Conservation (phyloP, 1,140 invertebrate species). For the Hydropsyche tenuis region DNA sequence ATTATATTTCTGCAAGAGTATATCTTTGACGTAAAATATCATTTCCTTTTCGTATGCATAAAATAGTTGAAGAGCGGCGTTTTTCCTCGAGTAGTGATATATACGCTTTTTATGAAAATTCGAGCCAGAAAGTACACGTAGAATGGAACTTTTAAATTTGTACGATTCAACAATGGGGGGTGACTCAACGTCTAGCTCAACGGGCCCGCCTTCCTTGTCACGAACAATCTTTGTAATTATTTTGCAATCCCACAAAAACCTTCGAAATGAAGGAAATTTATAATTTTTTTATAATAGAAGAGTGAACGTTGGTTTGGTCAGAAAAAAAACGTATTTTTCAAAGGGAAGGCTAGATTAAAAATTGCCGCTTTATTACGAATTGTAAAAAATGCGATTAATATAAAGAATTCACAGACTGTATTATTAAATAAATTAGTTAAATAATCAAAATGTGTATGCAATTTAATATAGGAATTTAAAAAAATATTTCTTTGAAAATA, state of each 20-base stretch:
- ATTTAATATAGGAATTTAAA: too few species aligned
- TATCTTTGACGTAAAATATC: background rate
- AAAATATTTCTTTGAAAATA: too few species aligned
- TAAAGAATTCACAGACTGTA: too few species aligned
- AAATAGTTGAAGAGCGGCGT: background rate
- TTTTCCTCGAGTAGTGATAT: background rate
- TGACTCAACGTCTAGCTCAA: background rate
- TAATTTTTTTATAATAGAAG: background rate
- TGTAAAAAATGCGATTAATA: too few species aligned
- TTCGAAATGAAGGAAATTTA: background rate
- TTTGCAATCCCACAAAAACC: conserved; percentile 23
- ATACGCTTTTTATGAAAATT: too few species aligned
- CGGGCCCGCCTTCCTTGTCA: conserved; percentile 12
- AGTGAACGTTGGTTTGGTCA: background rate
- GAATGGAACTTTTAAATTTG: conserved; percentile 17
- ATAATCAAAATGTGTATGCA: too few species aligned
- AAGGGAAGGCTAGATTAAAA: too few species aligned
- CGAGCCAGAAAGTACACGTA: background rate
- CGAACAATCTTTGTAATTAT: conserved; percentile 37
- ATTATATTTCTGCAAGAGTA: background rate
- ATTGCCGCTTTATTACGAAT: too few species aligned
- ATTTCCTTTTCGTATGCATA: conserved; percentile 7
- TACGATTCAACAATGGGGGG: background rate
- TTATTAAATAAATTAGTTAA: too few species aligned
- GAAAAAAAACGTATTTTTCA: too few species aligned